These are phyloP conservation scores for Euthynnus affinis DNA, from an alignment of 2,797 vertebrate species.

Conservation along the genomic window DNA sequence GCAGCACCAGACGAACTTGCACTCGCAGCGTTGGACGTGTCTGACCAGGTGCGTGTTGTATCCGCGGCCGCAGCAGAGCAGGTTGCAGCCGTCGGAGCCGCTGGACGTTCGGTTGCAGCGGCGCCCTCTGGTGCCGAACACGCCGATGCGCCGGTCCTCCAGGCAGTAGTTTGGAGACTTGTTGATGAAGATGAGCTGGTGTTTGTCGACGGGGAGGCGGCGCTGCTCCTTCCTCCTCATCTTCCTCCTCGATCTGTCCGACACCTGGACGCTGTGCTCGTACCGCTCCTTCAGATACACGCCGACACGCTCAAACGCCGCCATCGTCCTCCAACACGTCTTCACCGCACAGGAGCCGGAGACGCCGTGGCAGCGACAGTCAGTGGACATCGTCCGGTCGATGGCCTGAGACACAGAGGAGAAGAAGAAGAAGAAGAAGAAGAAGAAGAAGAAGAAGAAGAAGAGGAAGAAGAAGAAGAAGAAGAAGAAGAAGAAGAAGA, in stretches of 20 bases:
- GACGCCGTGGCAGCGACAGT: slow-evolving; percentile 97
- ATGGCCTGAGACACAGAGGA: slow-evolving; percentile 86
- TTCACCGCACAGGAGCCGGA: slow-evolving; percentile 98
- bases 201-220: slow-evolving; percentile 81
- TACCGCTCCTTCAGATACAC: slow-evolving; percentile 94
- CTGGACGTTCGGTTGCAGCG: slow-evolving; percentile 92
- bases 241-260: slow-evolving; percentile 87
- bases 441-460: no score
- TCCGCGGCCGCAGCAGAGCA: slow-evolving; percentile 96
- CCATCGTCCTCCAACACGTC: slow-evolving; percentile 97
- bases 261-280: slow-evolving; percentile 92
- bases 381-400: slow-evolving; percentile 91
- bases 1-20: slow-evolving; percentile 99
- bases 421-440: background rate
- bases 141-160: slow-evolving; percentile 89
- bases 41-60: slow-evolving; percentile 97
- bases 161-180: slow-evolving; percentile 98
- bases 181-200: slow-evolving; percentile 92
- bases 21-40: slow-evolving; percentile 93
- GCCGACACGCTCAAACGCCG: slow-evolving; percentile 92
- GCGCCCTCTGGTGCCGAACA: slow-evolving; percentile 92
- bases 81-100: slow-evolving; percentile 91
- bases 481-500: no score
- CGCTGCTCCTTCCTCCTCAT: slow-evolving; percentile 87
- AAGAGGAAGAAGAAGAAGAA: background rate